phyloP scores from a whole-genome alignment of 2,888 invertebrate species.

The Helleia helle region DNA sequence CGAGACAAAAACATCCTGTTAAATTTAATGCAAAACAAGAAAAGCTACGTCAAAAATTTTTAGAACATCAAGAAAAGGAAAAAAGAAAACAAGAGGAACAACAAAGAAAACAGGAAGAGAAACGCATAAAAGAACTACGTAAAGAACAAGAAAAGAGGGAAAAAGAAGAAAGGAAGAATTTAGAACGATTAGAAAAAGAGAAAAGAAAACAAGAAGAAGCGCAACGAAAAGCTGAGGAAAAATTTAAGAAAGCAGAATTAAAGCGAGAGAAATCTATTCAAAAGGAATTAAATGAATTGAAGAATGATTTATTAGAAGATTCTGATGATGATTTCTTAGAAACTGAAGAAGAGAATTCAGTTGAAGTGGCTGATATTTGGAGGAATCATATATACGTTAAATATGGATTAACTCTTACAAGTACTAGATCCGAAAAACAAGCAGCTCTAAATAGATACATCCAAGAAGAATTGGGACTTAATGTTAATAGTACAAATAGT shows the following conservation, averaged over 20 bases:
- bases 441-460: conserved; percentile 42
- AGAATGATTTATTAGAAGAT: conserved; percentile 30
- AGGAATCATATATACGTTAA: conserved; percentile 48
- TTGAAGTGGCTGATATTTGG: conserved; percentile 59
- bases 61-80: conserved; percentile 35
- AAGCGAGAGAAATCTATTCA: conserved; percentile 27
- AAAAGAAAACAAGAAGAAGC: conserved; percentile 34
- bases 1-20: too few species aligned
- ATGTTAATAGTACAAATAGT: conserved; percentile 43
- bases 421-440: conserved; percentile 42
- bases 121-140: conserved; percentile 28
- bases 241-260: conserved; percentile 25
- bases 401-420: conserved; percentile 41
- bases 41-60: conserved; percentile 29
- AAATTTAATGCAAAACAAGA: conserved; percentile 25
- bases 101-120: conserved; percentile 31
- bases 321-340: conserved; percentile 29
- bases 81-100: conserved; percentile 28
- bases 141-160: conserved; percentile 29
- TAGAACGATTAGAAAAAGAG: conserved; percentile 35
- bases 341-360: conserved; percentile 34
- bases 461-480: conserved; percentile 46
- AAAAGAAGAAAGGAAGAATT: conserved; percentile 32
- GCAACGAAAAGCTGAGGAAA: conserved; percentile 30
- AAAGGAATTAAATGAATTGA: conserved; percentile 30